Conservation (phyloP, 2,888 invertebrate species). For the Epicampocera succincta region DNA sequence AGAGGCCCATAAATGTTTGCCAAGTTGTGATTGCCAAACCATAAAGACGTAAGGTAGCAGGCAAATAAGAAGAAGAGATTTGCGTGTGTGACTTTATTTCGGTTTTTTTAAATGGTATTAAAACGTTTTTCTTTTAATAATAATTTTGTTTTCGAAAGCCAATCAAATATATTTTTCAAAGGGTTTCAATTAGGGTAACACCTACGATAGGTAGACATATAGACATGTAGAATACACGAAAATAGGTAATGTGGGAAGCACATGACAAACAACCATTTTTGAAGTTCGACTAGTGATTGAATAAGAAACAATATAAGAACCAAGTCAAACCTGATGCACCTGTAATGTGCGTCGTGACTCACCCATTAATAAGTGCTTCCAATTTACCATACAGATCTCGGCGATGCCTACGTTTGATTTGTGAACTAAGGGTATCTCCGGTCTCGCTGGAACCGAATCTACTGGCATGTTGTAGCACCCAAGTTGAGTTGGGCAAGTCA, state of each 20-base stretch:
- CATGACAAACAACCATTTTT: too few relatives aligned
- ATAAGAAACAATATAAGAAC: too few relatives aligned
- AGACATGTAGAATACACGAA: too few relatives aligned
- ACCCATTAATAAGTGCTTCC: constrained; percentile 88
- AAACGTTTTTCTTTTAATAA: too few relatives aligned
- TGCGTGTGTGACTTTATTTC: background rate
- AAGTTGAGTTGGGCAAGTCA: constrained; percentile 84
- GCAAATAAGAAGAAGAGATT: constrained; percentile 17
- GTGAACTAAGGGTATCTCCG: constrained; percentile 80
- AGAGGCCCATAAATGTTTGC: constrained; percentile 51
- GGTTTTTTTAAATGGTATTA: background rate
- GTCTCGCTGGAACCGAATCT: constrained; percentile 70
- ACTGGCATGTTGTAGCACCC: constrained; percentile 81
- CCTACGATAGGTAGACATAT: too few relatives aligned
- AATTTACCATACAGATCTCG: constrained; percentile 87
- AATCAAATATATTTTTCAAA: too few relatives aligned
- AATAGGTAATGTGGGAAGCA: too few relatives aligned
- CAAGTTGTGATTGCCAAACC: constrained; percentile 55
- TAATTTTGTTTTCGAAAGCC: too few relatives aligned
- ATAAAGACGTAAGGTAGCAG: constrained; percentile 50
- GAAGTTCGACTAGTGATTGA: too few relatives aligned
- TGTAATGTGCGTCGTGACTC: constrained; percentile 73
- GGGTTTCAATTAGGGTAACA: too few relatives aligned
- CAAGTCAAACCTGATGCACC: too few relatives aligned
- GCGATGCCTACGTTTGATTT: constrained; percentile 84